Conservation (phyloP, 2,797 vertebrate species). For the Anguilla anguilla region DNA sequence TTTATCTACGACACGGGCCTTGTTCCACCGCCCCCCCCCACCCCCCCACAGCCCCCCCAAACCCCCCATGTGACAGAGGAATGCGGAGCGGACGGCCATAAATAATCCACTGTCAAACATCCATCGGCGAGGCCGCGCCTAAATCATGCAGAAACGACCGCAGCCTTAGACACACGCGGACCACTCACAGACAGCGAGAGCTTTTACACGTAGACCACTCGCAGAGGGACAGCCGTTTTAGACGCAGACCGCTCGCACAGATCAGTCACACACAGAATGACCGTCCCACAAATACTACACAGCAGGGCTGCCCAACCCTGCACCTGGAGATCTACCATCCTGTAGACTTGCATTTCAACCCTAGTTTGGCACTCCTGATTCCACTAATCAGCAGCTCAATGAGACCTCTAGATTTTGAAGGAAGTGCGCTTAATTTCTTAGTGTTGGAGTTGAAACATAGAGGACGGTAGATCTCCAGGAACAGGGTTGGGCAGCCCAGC, state of each 20-base stretch:
- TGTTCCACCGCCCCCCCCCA: neutral
- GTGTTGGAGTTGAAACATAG: too few relatives aligned
- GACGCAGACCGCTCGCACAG: neutral
- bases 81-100: neutral
- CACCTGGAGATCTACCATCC: too few relatives aligned
- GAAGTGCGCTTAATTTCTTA: too few relatives aligned
- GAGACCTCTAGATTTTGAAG: too few relatives aligned
- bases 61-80: neutral
- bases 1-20: slow-evolving; percentile 1
- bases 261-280: neutral
- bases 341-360: too few relatives aligned
- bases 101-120: neutral
- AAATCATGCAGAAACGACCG: neutral
- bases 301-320: too few relatives aligned
- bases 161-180: neutral
- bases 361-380: too few relatives aligned
- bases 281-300: neutral
- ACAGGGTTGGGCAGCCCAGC: too few relatives aligned
- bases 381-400: too few relatives aligned
- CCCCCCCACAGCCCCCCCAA: neutral
- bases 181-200: neutral
- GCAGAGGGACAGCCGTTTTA: neutral
- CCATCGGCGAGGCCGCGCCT: neutral
- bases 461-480: too few relatives aligned
- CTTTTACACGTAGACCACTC: neutral